Base-by-base conservation (phyloP, 2,888 invertebrate genomes). In the Orthonychiurus folsomi region DNA sequence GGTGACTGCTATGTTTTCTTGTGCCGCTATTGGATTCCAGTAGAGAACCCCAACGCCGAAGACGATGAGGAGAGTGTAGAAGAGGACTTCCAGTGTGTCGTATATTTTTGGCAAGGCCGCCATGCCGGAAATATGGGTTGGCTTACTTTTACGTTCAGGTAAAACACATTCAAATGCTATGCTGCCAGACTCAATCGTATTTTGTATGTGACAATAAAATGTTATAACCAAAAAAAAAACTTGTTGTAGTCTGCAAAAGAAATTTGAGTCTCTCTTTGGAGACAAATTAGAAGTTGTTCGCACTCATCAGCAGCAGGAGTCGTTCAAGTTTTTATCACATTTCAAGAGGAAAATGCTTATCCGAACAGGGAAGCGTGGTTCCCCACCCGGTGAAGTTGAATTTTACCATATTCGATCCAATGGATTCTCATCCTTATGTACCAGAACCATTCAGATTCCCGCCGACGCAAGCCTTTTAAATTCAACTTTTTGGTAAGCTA, bases 81-180 rank as follows among this genome's bases (percentile, higher is more conserved):
- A 74, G 85, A 85, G 72, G 87, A 88, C 75, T 89, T 87, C 74
- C 90, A 92, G 75, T 95, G 94, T 80, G 91, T 95, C 56, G 96
- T 97, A n/a, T 99, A 99, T 79, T 99, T 99, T 81, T 99, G 99
- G 99, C 99, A 99, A 80, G 97, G 97, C 0, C 82, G 90, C 59
- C 89, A 93, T 75, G 97, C 97, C 1, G 87, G 89, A 66, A 97
- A 99, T 79, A 99, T 99, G 96, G 99, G 97, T 63, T 99, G 97
- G 96, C 82, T 99, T 0, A 97, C 94, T 0, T 99, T 99, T 79
- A 97, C 97, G 0, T 99, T 99, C 79, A 94, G 93, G 74, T 82
- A 69, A n/a, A 50, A 15, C 37, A 58, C 2, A 47, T 47, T 48
- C 3, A 48, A 58, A 21, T 56, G n/a, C 12, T 24, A 5, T n/a